phyloP scores from a whole-genome alignment of 2,888 invertebrate species.

The Phortica okadai region DNA sequence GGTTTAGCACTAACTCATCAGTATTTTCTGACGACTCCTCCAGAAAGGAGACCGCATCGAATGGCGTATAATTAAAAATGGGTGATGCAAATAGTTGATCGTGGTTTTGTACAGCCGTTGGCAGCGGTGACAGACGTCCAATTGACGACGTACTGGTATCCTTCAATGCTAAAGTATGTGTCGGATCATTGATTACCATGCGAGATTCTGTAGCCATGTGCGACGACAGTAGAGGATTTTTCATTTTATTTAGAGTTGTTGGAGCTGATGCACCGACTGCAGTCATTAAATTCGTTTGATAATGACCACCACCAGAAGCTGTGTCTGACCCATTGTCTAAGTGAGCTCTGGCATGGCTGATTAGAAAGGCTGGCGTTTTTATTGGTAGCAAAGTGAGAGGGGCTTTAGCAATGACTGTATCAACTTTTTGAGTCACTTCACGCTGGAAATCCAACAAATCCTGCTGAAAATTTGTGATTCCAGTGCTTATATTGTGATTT shows the following conservation, averaged over 20 bases:
- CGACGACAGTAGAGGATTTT: slow-evolving; percentile 20
- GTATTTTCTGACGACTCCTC: slow-evolving; percentile 78
- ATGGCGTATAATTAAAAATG: slow-evolving; percentile 77
- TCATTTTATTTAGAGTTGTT: slow-evolving; percentile 9
- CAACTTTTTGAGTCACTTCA: slow-evolving; percentile 85
- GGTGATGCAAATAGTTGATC: slow-evolving; percentile 81
- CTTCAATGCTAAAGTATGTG: slow-evolving; percentile 60
- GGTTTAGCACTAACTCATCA: slow-evolving; percentile 77
- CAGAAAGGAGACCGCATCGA: slow-evolving; percentile 79
- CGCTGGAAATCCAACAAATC: slow-evolving; percentile 87
- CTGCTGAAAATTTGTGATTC: slow-evolving; percentile 82
- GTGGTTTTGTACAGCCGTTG: slow-evolving; percentile 55
- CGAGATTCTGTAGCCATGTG: slow-evolving; percentile 3
- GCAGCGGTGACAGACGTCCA: slow-evolving; percentile 67
- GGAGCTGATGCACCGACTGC: slow-evolving; percentile 48
- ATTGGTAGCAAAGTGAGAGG: slow-evolving; percentile 84
- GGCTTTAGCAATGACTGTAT: slow-evolving; percentile 83
- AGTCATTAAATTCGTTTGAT: slow-evolving; percentile 69
- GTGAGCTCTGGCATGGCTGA: slow-evolving; percentile 63
- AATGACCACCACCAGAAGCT: slow-evolving; percentile 61
- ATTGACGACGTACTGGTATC: slow-evolving; percentile 57
- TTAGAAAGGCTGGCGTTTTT: slow-evolving; percentile 81
- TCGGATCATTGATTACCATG: slow-evolving; percentile 5
- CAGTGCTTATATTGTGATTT: slow-evolving; percentile 80
- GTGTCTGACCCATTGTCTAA: slow-evolving; percentile 43